Base-by-base conservation (phyloP, 1,140 invertebrate genomes). In the Eueides isabella region DNA sequence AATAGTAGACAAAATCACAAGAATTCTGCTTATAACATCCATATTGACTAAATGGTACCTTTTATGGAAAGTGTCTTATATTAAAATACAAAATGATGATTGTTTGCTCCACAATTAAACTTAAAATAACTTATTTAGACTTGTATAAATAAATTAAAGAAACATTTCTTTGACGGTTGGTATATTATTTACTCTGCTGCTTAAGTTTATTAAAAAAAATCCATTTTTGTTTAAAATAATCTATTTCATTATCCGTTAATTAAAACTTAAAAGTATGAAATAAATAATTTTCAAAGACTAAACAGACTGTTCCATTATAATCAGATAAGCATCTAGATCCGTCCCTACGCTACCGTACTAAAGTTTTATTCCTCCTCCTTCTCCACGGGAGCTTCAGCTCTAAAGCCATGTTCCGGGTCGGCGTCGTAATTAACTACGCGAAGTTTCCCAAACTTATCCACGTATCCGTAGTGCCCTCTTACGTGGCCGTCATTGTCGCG, bases 401-500 rank as follows among this genome's bases (percentile, higher is more conserved):
- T 93, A 85, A 96, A 98, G 1, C 97, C 97, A 68, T 94, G 92
- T 67, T 95, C 78, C 1, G 96, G 96, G 79, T 96, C 94, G 7
- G 97, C 96, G 73, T 95, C 92, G 81, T 98, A 98, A 87, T 96
- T 96, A 38, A 98, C 95, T 4, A 97, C 94, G 71, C 96, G 95
- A 26, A 97, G 93, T 93, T 97, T 97, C 28, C 97, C 97, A 77
- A 94, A 85, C 55, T 96, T 96, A 85, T 98, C 97, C 75, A 96
- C 95, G 86, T 96, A 98, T 41, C 97, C 97, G 84, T 97, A 98
- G 76, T 97, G 96, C 5, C 97, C 97, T 82, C 95, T 96, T 5
- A 98, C 96, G 31, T 95, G 93, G 12, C 97, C 97, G 67, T 97
- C 94, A 30, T 94, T 95, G 85, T 97, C 95, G 62, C 95, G 94